A percentile compares a stretch with the other conserved stretches of the same genome.
Conservation (phyloP, 2,888 invertebrate genomes). For the Cerceris rybyensis region DNA sequence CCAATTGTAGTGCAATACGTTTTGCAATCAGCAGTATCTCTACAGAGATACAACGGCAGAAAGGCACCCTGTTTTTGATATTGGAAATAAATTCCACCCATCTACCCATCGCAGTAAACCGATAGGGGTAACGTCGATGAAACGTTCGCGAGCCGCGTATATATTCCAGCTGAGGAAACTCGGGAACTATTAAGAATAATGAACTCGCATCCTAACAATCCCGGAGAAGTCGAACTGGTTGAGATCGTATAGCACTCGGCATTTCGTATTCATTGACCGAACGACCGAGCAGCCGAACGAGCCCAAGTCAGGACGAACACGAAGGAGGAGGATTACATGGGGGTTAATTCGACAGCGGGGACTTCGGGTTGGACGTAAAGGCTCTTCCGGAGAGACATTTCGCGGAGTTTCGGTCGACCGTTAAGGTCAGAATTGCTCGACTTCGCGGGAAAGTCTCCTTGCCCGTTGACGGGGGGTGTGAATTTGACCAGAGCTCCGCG, state of each 20-base stretch:
- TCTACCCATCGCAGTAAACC: no score
- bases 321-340: conserved; percentile 64
- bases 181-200: conserved; percentile 34
- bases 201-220: conserved; percentile 28
- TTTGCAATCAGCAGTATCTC: no score
- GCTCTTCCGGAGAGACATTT: conserved; percentile 57
- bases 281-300: conserved; percentile 45
- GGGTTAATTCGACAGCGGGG: conserved; percentile 68
- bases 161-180: neutral
- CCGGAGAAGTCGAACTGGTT: neutral
- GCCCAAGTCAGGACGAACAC: conserved; percentile 33
- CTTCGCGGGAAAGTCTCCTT: conserved; percentile 47
- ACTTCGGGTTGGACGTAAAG: conserved; percentile 42
- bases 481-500: conserved; percentile 51
- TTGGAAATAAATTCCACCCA: no score
- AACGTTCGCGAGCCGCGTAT: neutral
- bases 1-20: no score
- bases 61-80: no score
- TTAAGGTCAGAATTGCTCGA: conserved; percentile 59
- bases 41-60: no score
- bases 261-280: conserved; percentile 70
- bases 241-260: conserved; percentile 44
- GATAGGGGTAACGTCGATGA: neutral
- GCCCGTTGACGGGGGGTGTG: conserved; percentile 54
- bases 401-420: conserved; percentile 61